A percentile compares a stretch with the other conserved stretches of the same genome.
Evolutionary conservation across 2,888 invertebrate genomes (phyloP).

Genomic region (Diabrotica balteata): DNA sequence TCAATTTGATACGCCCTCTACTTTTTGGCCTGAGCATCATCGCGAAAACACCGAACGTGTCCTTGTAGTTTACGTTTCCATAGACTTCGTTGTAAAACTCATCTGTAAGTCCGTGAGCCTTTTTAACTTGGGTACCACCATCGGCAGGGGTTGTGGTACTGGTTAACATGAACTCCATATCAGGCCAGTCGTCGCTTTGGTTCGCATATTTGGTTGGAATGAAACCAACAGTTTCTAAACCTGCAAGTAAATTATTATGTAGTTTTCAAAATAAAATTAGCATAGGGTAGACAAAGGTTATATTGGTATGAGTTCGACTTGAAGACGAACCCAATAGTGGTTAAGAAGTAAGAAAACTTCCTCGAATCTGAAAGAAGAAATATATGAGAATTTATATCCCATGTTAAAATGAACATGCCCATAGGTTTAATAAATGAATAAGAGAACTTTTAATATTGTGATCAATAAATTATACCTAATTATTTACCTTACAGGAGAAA

Average conservation of each 20-base stretch:
- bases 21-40: conserved; percentile 92
- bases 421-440: too few relatives aligned
- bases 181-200: conserved; percentile 86
- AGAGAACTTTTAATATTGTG: too few relatives aligned
- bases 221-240: conserved; percentile 84
- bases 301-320: too few relatives aligned
- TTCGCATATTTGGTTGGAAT: conserved; percentile 90
- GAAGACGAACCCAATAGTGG: too few relatives aligned
- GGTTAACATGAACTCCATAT: conserved; percentile 90
- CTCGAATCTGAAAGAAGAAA: too few relatives aligned
- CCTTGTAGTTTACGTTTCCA: conserved; percentile 73
- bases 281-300: too few relatives aligned
- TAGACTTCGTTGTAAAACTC: conserved; percentile 82
- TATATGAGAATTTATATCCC: too few relatives aligned
- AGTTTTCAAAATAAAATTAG: too few relatives aligned
- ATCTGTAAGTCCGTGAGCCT: conserved; percentile 81
- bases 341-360: too few relatives aligned
- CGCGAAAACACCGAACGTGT: conserved; percentile 83
- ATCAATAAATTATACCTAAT: too few relatives aligned
- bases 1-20: conserved; percentile 75
- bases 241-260: not conserved
- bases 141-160: conserved; percentile 83
- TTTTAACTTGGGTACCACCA: conserved; percentile 76
- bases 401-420: too few relatives aligned
- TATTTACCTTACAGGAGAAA: too few relatives aligned